A percentile compares a stretch with the other conserved stretches of the same genome.
phyloP scores from a whole-genome alignment of 2,888 invertebrate genomes.

The Phengaris alcon region DNA sequence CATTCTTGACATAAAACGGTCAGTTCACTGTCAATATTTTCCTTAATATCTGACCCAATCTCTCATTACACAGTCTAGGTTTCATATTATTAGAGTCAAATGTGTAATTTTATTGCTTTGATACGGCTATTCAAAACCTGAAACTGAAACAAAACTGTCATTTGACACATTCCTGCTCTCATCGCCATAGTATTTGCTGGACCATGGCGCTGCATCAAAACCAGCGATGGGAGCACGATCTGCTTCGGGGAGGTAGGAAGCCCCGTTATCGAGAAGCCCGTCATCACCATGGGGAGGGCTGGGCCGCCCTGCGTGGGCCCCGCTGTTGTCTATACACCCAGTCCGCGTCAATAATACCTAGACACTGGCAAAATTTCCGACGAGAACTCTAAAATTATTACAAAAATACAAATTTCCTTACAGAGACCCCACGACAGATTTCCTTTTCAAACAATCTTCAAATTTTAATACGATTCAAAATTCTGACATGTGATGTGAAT shows the following conservation, averaged over 20 bases:
- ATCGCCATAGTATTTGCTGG: constrained; percentile 52
- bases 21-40: too few relatives aligned
- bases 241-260: constrained; percentile 49
- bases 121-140: too few relatives aligned
- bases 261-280: constrained; percentile 49
- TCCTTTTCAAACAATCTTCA: not conserved
- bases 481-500: not conserved
- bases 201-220: constrained; percentile 55
- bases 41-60: not conserved
- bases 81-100: too few relatives aligned
- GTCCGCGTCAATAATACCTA: not conserved
- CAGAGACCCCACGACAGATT: not conserved
- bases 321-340: constrained; percentile 50
- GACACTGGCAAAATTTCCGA: not conserved
- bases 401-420: not conserved
- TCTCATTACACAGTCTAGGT: too few relatives aligned
- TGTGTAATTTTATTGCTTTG: too few relatives aligned
- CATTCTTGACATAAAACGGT: too few relatives aligned
- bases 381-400: not conserved
- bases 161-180: constrained; percentile 46
- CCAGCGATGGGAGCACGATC: constrained; percentile 51
- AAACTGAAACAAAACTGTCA: too few relatives aligned
- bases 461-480: not conserved
- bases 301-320: constrained; percentile 51
- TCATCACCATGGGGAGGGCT: constrained; percentile 45